Evolutionary conservation across 2,113 vertebrate species (phyloP).

Genomic region (Myocastor coypus): DNA sequence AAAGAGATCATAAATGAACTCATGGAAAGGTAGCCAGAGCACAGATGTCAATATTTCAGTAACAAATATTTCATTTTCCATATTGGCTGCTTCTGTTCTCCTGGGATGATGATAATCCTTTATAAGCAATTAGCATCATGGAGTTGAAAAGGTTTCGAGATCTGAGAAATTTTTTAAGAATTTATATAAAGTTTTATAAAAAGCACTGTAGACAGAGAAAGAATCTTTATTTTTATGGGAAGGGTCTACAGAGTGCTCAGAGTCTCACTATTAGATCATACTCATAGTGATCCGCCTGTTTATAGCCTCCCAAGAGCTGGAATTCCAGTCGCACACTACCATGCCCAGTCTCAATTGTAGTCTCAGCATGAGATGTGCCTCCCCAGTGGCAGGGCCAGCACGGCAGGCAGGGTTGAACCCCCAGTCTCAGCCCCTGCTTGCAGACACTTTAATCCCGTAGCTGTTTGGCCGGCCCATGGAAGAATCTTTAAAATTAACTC

Average conservation of each 20-base stretch:
- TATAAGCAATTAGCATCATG: not conserved
- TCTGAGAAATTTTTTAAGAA: not conserved
- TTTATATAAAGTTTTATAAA: not conserved
- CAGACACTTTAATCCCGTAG: too few relatives aligned
- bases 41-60: constrained; percentile 1
- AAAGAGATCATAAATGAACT: not conserved
- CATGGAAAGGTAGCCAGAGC: not conserved
- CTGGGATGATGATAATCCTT: not conserved
- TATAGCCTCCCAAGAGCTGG: too few relatives aligned
- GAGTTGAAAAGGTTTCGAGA: not conserved
- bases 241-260: too few relatives aligned
- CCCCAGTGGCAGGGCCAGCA: too few relatives aligned
- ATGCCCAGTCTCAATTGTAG: too few relatives aligned
- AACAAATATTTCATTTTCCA: not conserved
- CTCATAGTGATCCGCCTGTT: too few relatives aligned
- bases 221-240: not conserved
- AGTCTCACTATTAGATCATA: too few relatives aligned
- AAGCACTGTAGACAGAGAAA: not conserved
- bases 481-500: not conserved
- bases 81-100: not conserved
- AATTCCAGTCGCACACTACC: too few relatives aligned
- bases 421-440: too few relatives aligned
- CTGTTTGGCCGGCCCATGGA: not conserved
- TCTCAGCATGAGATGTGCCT: too few relatives aligned
- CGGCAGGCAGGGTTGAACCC: too few relatives aligned